Conservation (phyloP, 2,888 invertebrate genomes). For the Listrodromus nycthemerus region DNA sequence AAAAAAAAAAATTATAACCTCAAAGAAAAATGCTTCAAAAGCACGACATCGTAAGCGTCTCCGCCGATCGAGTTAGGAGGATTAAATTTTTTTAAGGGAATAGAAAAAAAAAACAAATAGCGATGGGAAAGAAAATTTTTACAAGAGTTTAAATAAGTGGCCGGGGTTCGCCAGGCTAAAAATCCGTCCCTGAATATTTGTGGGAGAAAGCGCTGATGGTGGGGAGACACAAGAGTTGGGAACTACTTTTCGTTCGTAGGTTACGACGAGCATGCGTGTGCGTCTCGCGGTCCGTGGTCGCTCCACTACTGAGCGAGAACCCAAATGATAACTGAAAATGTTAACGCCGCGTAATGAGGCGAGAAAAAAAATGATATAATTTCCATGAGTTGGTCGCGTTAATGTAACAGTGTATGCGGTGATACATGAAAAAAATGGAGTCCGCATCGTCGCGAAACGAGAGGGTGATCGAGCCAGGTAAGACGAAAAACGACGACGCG, state of each 20-base stretch:
- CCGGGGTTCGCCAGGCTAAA: background rate
- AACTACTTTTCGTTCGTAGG: slow-evolving; percentile 74
- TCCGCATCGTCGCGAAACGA: slow-evolving; percentile 82
- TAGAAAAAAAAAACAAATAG: background rate
- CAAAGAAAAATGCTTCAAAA: background rate
- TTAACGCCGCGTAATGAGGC: slow-evolving; percentile 78
- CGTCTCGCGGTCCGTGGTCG: slow-evolving; percentile 75
- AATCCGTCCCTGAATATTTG: slow-evolving; percentile 19
- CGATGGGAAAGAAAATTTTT: background rate
- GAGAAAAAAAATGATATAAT: slow-evolving; percentile 73
- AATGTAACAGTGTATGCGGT: slow-evolving; percentile 77
- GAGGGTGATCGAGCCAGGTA: slow-evolving; percentile 85
- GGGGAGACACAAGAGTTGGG: slow-evolving; percentile 50
- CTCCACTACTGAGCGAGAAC: slow-evolving; percentile 72
- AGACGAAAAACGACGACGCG: slow-evolving; percentile 65
- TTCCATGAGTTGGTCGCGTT: slow-evolving; percentile 67
- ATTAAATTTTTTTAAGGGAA: background rate
- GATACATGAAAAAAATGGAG: slow-evolving; percentile 83
- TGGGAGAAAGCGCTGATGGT: slow-evolving; percentile 16
- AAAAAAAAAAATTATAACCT: background rate
- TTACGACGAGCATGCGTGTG: slow-evolving; percentile 74
- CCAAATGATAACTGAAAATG: slow-evolving; percentile 80
- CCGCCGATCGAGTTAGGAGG: slow-evolving; percentile 12
- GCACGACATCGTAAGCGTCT: slow-evolving; percentile 22
- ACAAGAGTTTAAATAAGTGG: background rate